Evolutionary conservation across 2,113 vertebrate genomes (phyloP).

Genomic region (Penelope pileata): DNA sequence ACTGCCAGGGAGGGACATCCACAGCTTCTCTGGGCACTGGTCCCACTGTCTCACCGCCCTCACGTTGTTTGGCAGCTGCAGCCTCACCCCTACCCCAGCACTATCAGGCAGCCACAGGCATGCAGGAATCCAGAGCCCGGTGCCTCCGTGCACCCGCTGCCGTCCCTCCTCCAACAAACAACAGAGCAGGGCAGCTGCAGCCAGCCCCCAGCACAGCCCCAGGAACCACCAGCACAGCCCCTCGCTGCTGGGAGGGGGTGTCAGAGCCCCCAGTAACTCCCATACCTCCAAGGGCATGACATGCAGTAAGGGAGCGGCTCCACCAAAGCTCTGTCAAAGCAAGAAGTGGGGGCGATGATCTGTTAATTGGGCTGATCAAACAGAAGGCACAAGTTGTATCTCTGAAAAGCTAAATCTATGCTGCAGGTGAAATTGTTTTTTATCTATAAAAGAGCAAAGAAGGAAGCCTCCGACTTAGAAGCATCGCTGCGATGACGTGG

Average conservation of each 20-base stretch:
- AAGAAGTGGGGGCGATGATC: neutral
- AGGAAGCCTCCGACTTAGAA: neutral
- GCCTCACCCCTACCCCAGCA: neutral
- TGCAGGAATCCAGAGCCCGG: neutral
- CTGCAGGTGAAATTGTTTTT: neutral
- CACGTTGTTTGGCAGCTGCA: neutral
- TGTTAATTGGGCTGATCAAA: neutral
- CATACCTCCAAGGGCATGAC: too few relatives aligned
- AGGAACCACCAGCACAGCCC: rapidly evolving
- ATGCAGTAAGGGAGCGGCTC: neutral
- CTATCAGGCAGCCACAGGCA: rapidly evolving
- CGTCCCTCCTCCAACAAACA: neutral
- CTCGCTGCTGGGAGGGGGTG: too few relatives aligned
- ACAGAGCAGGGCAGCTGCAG: neutral
- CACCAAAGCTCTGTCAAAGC: neutral
- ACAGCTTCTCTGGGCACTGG: too few relatives aligned
- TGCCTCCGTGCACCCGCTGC: neutral
- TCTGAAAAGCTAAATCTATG: neutral
- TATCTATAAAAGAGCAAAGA: neutral
- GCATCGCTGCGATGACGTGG: neutral
- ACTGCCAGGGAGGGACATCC: too few relatives aligned
- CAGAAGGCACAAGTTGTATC: neutral
- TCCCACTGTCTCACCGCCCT: too few relatives aligned
- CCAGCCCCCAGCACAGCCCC: neutral
- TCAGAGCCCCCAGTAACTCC: neutral